These are phyloP conservation scores for Aphelinus certus DNA, from an alignment of 1,140 invertebrate species.

Conservation along the genomic window DNA sequence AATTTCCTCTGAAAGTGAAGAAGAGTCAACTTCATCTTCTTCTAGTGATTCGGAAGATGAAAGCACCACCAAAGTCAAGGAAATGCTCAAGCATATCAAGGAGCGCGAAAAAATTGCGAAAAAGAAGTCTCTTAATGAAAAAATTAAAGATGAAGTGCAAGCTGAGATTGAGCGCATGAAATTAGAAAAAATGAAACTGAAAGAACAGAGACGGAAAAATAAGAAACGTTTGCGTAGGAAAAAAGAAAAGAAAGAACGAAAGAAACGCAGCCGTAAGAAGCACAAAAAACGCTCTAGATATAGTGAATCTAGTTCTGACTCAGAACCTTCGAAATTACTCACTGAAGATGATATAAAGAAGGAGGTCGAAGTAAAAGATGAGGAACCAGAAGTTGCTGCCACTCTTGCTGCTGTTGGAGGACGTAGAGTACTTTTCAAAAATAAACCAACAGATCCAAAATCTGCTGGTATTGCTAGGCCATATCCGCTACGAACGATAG, in stretches of 20 bases:
- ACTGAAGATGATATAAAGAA: slow-evolving; percentile 60
- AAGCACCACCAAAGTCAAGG: slow-evolving; percentile 50
- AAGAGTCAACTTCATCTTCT: slow-evolving; percentile 40
- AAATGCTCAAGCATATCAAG: slow-evolving; percentile 60
- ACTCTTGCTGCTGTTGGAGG: slow-evolving; percentile 30
- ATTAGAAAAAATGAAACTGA: slow-evolving; percentile 53
- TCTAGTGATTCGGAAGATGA: slow-evolving; percentile 44
- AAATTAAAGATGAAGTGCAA: slow-evolving; percentile 61
- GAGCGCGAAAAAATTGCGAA: slow-evolving; percentile 62
- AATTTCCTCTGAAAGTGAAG: slow-evolving; percentile 32
- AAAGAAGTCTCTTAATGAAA: slow-evolving; percentile 57
- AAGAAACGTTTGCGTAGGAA: slow-evolving; percentile 50
- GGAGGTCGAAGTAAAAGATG: slow-evolving; percentile 49
- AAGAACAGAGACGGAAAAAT: slow-evolving; percentile 47
- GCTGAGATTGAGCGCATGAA: slow-evolving; percentile 60
- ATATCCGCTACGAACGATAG: neutral
- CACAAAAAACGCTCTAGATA: slow-evolving; percentile 42
- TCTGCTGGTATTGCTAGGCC: neutral
- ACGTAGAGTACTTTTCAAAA: slow-evolving; percentile 31
- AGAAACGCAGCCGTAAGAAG: slow-evolving; percentile 49
- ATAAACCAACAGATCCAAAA: neutral
- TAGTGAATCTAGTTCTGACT: slow-evolving; percentile 22
- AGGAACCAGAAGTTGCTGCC: slow-evolving; percentile 44
- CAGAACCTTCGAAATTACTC: slow-evolving; percentile 42
- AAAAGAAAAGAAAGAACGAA: slow-evolving; percentile 46